Evolutionary conservation across 2,888 invertebrate genomes (phyloP).

Genomic region (Drosophila crucigera): DNA sequence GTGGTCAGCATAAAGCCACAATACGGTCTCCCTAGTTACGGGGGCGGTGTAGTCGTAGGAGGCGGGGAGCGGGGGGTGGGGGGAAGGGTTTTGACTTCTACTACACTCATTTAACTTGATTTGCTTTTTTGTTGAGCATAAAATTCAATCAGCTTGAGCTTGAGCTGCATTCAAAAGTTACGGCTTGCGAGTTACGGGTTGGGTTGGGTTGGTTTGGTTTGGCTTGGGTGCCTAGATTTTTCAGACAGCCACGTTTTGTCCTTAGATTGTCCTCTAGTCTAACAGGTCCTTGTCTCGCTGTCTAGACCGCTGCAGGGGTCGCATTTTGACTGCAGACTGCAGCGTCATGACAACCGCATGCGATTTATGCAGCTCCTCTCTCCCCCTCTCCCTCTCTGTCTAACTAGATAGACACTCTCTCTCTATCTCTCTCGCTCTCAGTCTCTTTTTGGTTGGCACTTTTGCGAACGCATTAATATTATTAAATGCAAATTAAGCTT

Average conservation of each 20-base stretch:
- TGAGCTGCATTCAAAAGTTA: conserved; percentile 79
- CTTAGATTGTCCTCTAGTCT: conserved; percentile 75
- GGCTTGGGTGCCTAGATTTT: not conserved
- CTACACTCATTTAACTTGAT: conserved; percentile 66
- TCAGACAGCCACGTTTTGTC: conserved; percentile 74
- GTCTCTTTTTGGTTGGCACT: conserved; percentile 12
- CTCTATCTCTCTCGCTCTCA: not conserved
- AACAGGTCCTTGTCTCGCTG: conserved; percentile 55
- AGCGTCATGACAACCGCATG: conserved; percentile 78
- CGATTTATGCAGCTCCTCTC: conserved; percentile 68
- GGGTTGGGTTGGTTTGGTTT: not conserved
- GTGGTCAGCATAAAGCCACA: conserved; percentile 31
- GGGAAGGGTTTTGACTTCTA: conserved; percentile 17
- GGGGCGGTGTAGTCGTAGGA: not conserved
- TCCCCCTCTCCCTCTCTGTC: conserved; percentile 8
- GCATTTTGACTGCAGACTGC: conserved; percentile 38
- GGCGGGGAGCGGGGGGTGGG: too few relatives aligned
- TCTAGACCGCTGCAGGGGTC: conserved; percentile 76
- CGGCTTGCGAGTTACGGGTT: conserved; percentile 19
- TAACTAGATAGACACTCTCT: conserved; percentile 4
- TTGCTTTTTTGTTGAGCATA: conserved; percentile 74
- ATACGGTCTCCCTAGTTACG: conserved; percentile 6
- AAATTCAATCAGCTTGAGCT: conserved; percentile 79
- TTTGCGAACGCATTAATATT: conserved; percentile 72
- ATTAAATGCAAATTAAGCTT: conserved; percentile 82